Evolutionary conservation across 2,113 vertebrate species (phyloP), one percentile per base, ranked within the genome.

Genomic region (Colistium nudipinnis): DNA sequence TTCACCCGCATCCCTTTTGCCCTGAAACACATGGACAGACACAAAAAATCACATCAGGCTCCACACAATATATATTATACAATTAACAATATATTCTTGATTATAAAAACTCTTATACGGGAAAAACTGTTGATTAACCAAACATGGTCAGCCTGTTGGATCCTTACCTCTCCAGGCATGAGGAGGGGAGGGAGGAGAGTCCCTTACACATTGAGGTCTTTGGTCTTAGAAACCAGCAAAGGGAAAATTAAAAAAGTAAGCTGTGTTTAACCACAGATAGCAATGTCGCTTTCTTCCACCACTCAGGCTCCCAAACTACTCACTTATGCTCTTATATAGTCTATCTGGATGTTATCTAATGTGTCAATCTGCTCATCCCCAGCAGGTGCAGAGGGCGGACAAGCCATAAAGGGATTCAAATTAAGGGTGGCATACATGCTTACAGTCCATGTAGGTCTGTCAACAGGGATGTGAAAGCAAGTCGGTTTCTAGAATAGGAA

Each of bases 1-100:
- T 85, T 92, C 54, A 92, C 81, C 49, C 88, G 73, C 88, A 92
- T 91, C 70, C 38, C 90, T n/a, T 93, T 93, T 31, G 91, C 91
- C 87, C 92, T 93, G 71, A 81, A 87, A 88, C 48, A 88, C 53
- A 80, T 28, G 57, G 3, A 38, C 17, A 16, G 16, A n/a, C 0
- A 0, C n/a, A n/a, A n/a, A 17, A 70, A 59, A 39, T 51, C 10
- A 67, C 17, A 48, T 8, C 14, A 1, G 0, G 16, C 10, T 16
- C 22, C 3, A 7, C 35, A 17, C 14, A 48, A 31, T 3, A 30
- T 7, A 47, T 51, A 33, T 30, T 24, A 1, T 22, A 3, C 22
- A 49, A 22, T 44, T 31, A 8, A 8, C 4, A 8, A 31, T 5
- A 31, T n/a, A n/a, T n/a, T n/a, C n/a, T n/a, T n/a, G n/a, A n/a